These are phyloP conservation scores for Lepidochitona cinerea DNA, from an alignment of 2,888 invertebrate species.

Conservation along the genomic window DNA sequence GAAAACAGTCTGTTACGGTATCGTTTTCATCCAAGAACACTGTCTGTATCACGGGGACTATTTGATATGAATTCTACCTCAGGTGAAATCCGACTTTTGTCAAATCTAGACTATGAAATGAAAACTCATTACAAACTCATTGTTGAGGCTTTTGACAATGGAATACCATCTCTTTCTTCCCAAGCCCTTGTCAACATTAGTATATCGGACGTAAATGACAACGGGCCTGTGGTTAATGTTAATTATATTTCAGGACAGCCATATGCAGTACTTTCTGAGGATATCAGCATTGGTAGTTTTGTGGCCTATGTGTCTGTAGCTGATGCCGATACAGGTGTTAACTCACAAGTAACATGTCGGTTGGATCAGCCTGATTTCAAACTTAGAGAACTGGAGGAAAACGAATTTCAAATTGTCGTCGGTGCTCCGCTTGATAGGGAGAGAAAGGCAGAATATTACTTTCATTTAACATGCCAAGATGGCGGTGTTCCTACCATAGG, in stretches of 20 bases:
- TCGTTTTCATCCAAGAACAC: neutral
- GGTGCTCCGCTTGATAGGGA: conserved; percentile 14
- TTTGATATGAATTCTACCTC: conserved; percentile 89
- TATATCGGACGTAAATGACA: conserved; percentile 85
- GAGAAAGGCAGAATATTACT: neutral
- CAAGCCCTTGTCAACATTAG: conserved; percentile 74
- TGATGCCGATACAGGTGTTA: conserved; percentile 52
- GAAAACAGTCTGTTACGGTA: conserved; percentile 76
- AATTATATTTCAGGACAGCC: conserved; percentile 88
- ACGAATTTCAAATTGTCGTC: conserved; percentile 13
- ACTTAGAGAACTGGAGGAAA: conserved; percentile 8
- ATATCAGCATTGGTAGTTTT: conserved; percentile 89
- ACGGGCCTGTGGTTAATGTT: conserved; percentile 87
- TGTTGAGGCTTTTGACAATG: conserved; percentile 69
- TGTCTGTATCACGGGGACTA: conserved; percentile 77
- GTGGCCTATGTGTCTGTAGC: conserved; percentile 92
- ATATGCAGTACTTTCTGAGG: conserved; percentile 71
- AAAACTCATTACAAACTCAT: conserved; percentile 83
- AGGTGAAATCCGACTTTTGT: conserved; percentile 85
- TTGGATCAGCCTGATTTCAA: conserved; percentile 14
- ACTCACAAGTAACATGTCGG: conserved; percentile 30
- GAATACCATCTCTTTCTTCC: conserved; percentile 38
- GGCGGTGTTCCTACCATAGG: conserved; percentile 5
- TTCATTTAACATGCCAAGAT: conserved; percentile 16
- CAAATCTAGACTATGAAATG: conserved; percentile 87